phyloP scores from a whole-genome alignment of 2,888 invertebrate species.

The Amiota communis region DNA sequence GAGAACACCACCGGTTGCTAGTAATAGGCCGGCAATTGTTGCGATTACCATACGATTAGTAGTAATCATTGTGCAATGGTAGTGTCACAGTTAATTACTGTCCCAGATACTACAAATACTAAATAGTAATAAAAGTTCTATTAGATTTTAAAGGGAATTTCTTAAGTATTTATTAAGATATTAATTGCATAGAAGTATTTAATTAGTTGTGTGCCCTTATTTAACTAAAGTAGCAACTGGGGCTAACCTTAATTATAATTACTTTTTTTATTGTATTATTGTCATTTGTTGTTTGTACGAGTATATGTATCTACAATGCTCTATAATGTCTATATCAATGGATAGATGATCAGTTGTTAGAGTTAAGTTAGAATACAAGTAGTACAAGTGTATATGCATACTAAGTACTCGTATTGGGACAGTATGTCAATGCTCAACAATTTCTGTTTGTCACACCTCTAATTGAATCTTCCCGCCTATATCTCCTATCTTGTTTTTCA shows the following conservation, averaged over 20 bases:
- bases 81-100: background rate
- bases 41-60: constrained; percentile 52
- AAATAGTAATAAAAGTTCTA: background rate
- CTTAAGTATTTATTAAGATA: background rate
- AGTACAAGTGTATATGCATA: too few relatives aligned
- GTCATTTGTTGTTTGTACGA: too few relatives aligned
- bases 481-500: background rate
- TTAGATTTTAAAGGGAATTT: background rate
- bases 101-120: background rate
- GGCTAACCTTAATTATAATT: too few relatives aligned
- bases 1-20: constrained; percentile 41
- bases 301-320: too few relatives aligned
- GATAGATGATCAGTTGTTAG: too few relatives aligned
- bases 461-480: background rate
- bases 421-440: background rate
- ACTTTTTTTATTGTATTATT: too few relatives aligned
- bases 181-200: background rate
- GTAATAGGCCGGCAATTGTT: constrained; percentile 47
- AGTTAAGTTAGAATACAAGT: too few relatives aligned
- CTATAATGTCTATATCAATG: too few relatives aligned
- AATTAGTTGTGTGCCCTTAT: background rate
- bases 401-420: too few relatives aligned
- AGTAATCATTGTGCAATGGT: constrained; percentile 47
- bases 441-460: constrained; percentile 2
- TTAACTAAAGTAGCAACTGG: background rate